These are phyloP conservation scores for Caenorhabditis angaria DNA, from an alignment of 2,888 invertebrate species.

Conservation along the genomic window DNA sequence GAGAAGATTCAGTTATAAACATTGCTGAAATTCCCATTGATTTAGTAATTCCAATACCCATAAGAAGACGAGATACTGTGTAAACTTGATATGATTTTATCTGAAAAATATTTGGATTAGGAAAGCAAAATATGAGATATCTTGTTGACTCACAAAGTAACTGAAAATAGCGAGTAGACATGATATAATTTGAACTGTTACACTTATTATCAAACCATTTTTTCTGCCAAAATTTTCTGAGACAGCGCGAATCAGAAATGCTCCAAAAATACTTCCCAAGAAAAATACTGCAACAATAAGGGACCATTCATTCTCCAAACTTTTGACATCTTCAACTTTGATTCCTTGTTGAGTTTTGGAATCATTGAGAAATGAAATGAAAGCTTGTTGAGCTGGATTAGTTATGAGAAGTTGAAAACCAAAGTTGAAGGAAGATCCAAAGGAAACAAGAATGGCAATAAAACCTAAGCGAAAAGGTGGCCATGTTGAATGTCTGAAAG, in stretches of 20 bases:
- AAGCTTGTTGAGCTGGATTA: slow-evolving; percentile 35
- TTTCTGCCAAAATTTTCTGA: slow-evolving; percentile 29
- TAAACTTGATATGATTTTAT: slow-evolving; percentile 14
- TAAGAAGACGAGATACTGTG: slow-evolving; percentile 19
- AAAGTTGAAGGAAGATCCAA: slow-evolving; percentile 29
- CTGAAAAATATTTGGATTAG: slow-evolving; percentile 7
- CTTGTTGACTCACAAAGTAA: slow-evolving; percentile 13
- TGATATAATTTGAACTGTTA: slow-evolving; percentile 14
- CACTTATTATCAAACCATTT: slow-evolving; percentile 16
- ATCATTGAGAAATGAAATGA: slow-evolving; percentile 25
- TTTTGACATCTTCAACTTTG: not conserved
- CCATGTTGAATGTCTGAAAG: slow-evolving; percentile 9
- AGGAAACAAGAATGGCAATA: slow-evolving; percentile 15
- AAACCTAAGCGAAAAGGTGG: slow-evolving; percentile 8
- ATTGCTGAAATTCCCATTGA: slow-evolving; percentile 34
- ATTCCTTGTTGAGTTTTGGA: not conserved
- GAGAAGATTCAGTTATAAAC: slow-evolving; percentile 31
- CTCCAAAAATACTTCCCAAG: slow-evolving; percentile 20
- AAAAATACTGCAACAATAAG: slow-evolving; percentile 30
- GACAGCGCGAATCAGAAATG: slow-evolving; percentile 17
- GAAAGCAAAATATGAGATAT: not conserved
- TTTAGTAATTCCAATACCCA: slow-evolving; percentile 20
- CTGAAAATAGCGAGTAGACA: slow-evolving; percentile 20
- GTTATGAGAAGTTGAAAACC: slow-evolving; percentile 37
- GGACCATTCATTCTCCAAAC: slow-evolving; percentile 34